A percentile compares a stretch with the other conserved stretches of the same genome.
These are phyloP conservation scores for Nemopilema nomurai DNA, from an alignment of 30 jellyfish, hydroid and myxozoan species.

Conservation along the genomic window DNA sequence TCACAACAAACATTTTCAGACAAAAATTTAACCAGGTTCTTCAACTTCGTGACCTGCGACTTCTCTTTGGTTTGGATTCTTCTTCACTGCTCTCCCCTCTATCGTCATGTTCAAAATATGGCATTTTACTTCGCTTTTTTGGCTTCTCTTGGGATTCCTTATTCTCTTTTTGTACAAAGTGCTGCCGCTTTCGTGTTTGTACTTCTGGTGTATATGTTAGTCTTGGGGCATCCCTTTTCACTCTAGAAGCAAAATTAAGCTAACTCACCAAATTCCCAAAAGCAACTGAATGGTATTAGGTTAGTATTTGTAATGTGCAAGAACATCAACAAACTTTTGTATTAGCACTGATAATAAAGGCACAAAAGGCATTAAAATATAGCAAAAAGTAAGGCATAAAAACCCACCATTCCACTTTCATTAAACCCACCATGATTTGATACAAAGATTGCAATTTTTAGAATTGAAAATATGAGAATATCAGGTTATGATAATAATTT, in stretches of 20 bases:
- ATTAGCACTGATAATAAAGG: no score
- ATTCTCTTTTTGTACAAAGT: slow-evolving; percentile 49
- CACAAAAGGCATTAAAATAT: no score
- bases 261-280: neutral
- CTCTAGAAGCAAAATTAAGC: neutral
- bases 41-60: slow-evolving; percentile 40
- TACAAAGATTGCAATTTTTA: no score
- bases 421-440: no score
- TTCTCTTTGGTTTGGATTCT: slow-evolving; percentile 29
- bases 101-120: slow-evolving; percentile 73
- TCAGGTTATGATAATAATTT: no score
- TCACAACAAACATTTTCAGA: neutral
- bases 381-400: no score
- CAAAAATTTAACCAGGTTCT: neutral
- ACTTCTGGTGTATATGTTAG: slow-evolving; percentile 38
- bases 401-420: no score
- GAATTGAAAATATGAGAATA: no score
- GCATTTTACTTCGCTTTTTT: slow-evolving; percentile 56
- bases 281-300: neutral
- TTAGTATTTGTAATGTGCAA: no score
- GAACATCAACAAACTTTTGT: no score
- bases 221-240: slow-evolving; percentile 66
- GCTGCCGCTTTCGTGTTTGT: slow-evolving; percentile 6
- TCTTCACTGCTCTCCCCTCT: slow-evolving; percentile 68
- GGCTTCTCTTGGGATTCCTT: slow-evolving; percentile 18